phyloP scores from a whole-genome alignment of 2,888 invertebrate genomes.

The Aproaerema taeniolella region DNA sequence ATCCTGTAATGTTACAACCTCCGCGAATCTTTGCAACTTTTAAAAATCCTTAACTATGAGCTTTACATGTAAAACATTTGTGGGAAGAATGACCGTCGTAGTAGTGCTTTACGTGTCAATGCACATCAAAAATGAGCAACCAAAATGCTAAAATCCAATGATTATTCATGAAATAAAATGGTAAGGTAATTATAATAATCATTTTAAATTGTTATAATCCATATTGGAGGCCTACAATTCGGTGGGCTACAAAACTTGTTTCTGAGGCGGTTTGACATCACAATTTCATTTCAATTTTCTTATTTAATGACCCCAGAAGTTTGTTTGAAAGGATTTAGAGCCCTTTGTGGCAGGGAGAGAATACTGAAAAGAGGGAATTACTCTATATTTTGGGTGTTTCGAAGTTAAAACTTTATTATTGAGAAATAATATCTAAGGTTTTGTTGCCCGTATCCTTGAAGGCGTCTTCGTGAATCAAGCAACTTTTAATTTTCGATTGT shows the following conservation, averaged over 20 bases:
- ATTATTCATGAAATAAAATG: conserved; percentile 54
- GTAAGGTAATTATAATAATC: conserved; percentile 66
- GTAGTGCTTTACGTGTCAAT: no score
- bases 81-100: no score
- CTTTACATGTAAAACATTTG: no score
- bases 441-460: no score
- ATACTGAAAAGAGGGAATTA: no score
- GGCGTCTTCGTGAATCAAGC: no score
- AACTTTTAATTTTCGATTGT: no score
- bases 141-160: conserved; percentile 37
- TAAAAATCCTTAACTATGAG: no score
- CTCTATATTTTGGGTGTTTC: no score
- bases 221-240: conserved; percentile 47
- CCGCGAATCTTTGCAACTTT: neutral
- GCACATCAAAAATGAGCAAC: conserved; percentile 37
- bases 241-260: conserved; percentile 44
- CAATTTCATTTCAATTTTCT: conserved; percentile 45
- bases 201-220: conserved; percentile 67
- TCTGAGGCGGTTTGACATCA: conserved; percentile 38
- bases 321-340: conserved; percentile 33
- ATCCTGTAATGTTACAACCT: conserved; percentile 35
- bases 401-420: conserved; percentile 1
- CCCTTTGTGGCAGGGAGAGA: conserved; percentile 27
- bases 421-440: no score
- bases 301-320: conserved; percentile 47